Evolutionary conservation across 1,140 invertebrate species (phyloP), one percentile per base, ranked within the genome.

Genomic region (Penaeus indicus): DNA sequence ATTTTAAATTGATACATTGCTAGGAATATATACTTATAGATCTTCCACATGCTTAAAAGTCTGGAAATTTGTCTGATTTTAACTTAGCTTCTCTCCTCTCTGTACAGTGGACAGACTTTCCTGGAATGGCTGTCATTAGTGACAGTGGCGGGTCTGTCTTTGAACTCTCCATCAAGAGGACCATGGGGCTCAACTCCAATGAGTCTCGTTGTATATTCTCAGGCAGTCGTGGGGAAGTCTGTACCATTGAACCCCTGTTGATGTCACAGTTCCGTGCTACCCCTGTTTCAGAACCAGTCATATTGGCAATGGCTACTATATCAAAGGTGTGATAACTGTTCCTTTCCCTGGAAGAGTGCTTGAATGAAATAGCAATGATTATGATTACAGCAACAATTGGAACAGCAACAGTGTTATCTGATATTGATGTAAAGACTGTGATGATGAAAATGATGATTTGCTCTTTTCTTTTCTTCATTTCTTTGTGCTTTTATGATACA

Each of bases 141-240:
- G 98, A 99, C 92, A 98, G 97, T 88, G 98, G 98, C 22, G 98
- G 98, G 3, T 99, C 97, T n/a, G 98, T 99, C 5, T 99, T 98
- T 95, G 96, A 99, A 91, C 94, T 99, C 21, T 96, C 95, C 91
- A 98, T 99, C 91, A 97, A 97, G 90, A 94, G 97, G 85, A 95
- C 97, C 13, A 95, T 99, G 92, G 98, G 98, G 7, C 96, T 98
- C 8, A 94, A 98, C 83, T 96, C 96, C 18, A 98, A 98, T 93
- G 98, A 97, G 82, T 97, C 97, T 67, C 91, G 92, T 10, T 94
- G 93, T 83, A 92, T 94, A 63, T 94, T 94, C 86, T 93, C 93
- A 64, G 94, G 93, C n/a, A 98, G 98, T 82, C 95, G 97, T 81
- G 98, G 98, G 1, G 98, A 99, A 94, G 98, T 98, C 64, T 97